Conservation (phyloP, 2,113 vertebrate genomes). For the Mastomys natalensis region DNA sequence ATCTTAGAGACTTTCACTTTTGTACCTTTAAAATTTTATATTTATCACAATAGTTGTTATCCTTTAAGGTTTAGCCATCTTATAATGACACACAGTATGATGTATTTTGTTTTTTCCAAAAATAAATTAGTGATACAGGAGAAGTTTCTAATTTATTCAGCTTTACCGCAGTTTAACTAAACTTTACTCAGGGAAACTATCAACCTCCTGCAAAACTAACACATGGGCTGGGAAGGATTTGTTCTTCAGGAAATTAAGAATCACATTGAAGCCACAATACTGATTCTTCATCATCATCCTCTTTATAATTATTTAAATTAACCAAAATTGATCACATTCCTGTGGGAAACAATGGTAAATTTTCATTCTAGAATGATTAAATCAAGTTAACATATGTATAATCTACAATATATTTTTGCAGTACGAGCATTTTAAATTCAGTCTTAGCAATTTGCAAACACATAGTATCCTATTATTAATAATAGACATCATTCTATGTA, state of each 20-base stretch:
- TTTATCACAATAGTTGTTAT: constrained; percentile 8
- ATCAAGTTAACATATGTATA: neutral
- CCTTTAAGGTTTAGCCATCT: neutral
- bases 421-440: neutral
- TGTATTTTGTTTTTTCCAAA: neutral
- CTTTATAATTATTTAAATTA: neutral
- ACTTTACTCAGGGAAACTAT: neutral
- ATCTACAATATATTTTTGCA: neutral
- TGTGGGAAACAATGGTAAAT: neutral
- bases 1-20: neutral
- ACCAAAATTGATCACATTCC: neutral
- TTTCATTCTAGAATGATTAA: neutral
- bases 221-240: neutral
- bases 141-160: neutral
- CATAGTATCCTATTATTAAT: neutral
- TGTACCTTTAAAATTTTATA: neutral
- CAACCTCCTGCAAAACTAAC: neutral
- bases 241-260: constrained; percentile 7
- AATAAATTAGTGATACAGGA: constrained; percentile 19
- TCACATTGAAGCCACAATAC: neutral
- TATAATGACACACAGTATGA: too few relatives aligned
- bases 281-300: neutral
- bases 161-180: neutral
- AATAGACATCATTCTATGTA: neutral
- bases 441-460: neutral